Evolutionary conservation across 92 coral and sea anemone genomes (phyloP).

Genomic region (Paramuricea clavata): DNA sequence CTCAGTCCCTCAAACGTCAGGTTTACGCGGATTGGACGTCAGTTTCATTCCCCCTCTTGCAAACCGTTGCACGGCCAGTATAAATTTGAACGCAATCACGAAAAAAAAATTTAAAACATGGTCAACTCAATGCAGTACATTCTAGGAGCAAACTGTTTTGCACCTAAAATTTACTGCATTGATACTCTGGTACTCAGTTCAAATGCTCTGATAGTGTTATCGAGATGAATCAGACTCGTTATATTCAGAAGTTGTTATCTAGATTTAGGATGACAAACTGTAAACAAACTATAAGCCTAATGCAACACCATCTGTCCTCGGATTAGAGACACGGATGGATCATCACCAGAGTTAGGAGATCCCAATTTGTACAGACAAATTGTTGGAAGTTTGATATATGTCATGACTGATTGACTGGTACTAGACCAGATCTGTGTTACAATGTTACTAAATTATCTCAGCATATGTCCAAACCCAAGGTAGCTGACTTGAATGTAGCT

Average conservation of each 20-base stretch:
- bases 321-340: conserved; percentile 39
- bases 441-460: conserved; percentile 63
- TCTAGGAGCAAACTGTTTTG: no score
- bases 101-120: no score
- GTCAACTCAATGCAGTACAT: no score
- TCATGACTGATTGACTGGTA: conserved; percentile 69
- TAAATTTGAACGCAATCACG: no score
- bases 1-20: no score
- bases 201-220: conserved; percentile 14
- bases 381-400: conserved; percentile 66
- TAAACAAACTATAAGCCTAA: conserved; percentile 56
- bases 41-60: no score
- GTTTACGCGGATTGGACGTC: no score
- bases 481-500: conserved; percentile 31
- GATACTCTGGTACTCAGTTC: conserved; percentile 38
- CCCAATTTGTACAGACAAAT: conserved; percentile 54
- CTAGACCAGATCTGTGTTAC: conserved; percentile 66
- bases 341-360: conserved; percentile 45
- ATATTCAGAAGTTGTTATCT: conserved; percentile 51
- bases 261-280: conserved; percentile 61
- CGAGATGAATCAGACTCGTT: conserved; percentile 51
- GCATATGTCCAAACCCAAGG: conserved; percentile 59
- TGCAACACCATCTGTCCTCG: conserved; percentile 60
- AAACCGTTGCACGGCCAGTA: no score
- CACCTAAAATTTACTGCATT: no score